Conservation (phyloP, 1,140 invertebrate genomes). For the Lepidurus couesii region DNA sequence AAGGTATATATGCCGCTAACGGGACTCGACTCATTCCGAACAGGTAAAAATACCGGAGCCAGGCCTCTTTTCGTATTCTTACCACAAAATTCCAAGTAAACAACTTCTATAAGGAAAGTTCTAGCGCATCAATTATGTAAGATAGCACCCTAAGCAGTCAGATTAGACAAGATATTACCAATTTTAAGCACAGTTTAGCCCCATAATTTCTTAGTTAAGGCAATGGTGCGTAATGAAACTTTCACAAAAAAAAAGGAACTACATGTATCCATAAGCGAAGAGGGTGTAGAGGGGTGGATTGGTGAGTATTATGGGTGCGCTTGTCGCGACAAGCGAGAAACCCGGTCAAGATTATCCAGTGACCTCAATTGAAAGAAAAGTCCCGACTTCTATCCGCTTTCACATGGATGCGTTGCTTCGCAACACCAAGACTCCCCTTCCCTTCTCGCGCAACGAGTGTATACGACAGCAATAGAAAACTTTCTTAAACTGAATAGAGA, state of each 20-base stretch:
- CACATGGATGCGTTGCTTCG: background rate
- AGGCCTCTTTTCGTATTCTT: background rate
- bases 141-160: background rate
- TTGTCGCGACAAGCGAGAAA: background rate
- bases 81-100: background rate
- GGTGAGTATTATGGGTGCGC: background rate
- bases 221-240: too few species aligned
- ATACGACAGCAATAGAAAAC: background rate
- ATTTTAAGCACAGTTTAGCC: too few species aligned
- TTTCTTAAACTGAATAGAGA: too few species aligned
- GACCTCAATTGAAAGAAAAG: background rate
- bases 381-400: slow-evolving; percentile 9
- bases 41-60: background rate
- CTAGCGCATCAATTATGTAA: background rate
- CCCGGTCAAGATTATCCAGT: background rate
- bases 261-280: too few species aligned
- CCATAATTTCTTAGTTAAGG: too few species aligned
- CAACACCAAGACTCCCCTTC: background rate
- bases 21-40: background rate
- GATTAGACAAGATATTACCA: background rate
- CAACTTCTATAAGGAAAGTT: background rate
- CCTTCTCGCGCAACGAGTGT: background rate
- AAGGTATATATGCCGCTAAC: background rate
- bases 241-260: too few species aligned
- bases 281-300: too few species aligned